phyloP scores from a whole-genome alignment of 1,140 invertebrate species.

The Drosophila pachea region DNA sequence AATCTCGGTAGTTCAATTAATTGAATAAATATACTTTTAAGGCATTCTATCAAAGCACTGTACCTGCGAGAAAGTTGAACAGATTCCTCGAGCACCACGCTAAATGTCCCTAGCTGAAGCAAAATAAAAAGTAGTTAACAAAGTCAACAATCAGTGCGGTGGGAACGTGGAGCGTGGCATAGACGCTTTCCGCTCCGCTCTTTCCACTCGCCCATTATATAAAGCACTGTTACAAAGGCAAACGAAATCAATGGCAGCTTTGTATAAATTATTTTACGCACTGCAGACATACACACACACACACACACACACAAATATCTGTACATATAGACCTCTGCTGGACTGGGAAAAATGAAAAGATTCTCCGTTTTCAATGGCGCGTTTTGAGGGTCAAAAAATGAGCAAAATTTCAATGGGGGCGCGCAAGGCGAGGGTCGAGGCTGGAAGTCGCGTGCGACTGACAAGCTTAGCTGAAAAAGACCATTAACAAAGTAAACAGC shows the following conservation, averaged over 20 bases:
- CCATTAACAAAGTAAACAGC: constrained; percentile 77
- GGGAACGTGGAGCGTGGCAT: not conserved
- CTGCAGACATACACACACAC: constrained; percentile 27
- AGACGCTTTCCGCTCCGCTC: constrained; percentile 15
- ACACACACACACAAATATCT: constrained; percentile 2
- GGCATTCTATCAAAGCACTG: not conserved
- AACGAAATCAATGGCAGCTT: constrained; percentile 61
- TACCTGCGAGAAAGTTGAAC: constrained; percentile 2
- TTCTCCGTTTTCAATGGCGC: constrained; percentile 56
- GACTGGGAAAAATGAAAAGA: constrained; percentile 62
- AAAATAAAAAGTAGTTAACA: constrained; percentile 67
- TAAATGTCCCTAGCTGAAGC: constrained; percentile 8
- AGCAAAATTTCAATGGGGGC: constrained; percentile 54
- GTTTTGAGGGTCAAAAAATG: constrained; percentile 68
- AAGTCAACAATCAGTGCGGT: constrained; percentile 45
- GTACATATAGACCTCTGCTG: not conserved
- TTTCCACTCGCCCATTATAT: constrained; percentile 44
- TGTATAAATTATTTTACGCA: constrained; percentile 74
- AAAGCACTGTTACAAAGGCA: constrained; percentile 56
- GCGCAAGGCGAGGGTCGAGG: constrained; percentile 1
- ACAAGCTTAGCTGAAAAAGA: constrained; percentile 72
- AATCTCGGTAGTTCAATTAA: no score
- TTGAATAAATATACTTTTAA: not conserved
- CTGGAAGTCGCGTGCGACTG: constrained; percentile 47
- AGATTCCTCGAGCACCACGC: not conserved